Evolutionary conservation across 2,113 vertebrate genomes (phyloP).

Genomic region (Callopanchax toddi): DNA sequence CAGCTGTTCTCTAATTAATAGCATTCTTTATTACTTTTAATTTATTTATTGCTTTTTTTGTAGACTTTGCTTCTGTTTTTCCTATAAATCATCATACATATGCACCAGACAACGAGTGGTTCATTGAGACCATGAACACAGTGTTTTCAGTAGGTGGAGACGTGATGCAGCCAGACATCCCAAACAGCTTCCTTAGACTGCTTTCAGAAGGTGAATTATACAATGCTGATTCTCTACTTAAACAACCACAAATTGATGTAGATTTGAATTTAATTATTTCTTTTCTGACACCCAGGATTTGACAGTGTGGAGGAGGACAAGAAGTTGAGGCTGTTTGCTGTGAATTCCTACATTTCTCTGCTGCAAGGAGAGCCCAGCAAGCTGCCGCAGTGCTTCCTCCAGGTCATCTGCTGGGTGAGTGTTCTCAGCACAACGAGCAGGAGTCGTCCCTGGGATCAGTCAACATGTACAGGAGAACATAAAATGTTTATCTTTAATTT

Average conservation of each 20-base stretch:
- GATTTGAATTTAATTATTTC: not conserved
- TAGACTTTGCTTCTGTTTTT: slow-evolving; percentile 55
- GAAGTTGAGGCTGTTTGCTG: slow-evolving; percentile 87
- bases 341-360: slow-evolving; percentile 85
- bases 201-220: slow-evolving; percentile 87
- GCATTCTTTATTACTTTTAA: too few relatives aligned
- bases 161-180: slow-evolving; percentile 88
- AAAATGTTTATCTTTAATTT: too few relatives aligned
- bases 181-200: slow-evolving; percentile 90
- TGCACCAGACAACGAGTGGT: slow-evolving; percentile 94
- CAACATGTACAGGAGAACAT: too few relatives aligned
- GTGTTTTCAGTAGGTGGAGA: slow-evolving; percentile 93
- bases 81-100: slow-evolving; percentile 85
- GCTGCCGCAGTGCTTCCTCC: slow-evolving; percentile 93
- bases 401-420: slow-evolving; percentile 98
- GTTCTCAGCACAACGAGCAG: not conserved
- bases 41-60: too few relatives aligned
- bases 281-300: slow-evolving; percentile 74
- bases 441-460: too few relatives aligned
- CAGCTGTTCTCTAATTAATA: too few relatives aligned
- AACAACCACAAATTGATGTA: not conserved
- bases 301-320: slow-evolving; percentile 85
- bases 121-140: slow-evolving; percentile 95
- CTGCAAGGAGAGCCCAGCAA: slow-evolving; percentile 77
- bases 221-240: not conserved